Evolutionary conservation across 2,888 invertebrate species (phyloP), one percentile per base, ranked within the genome.

Genomic region (Melieria omissa): DNA sequence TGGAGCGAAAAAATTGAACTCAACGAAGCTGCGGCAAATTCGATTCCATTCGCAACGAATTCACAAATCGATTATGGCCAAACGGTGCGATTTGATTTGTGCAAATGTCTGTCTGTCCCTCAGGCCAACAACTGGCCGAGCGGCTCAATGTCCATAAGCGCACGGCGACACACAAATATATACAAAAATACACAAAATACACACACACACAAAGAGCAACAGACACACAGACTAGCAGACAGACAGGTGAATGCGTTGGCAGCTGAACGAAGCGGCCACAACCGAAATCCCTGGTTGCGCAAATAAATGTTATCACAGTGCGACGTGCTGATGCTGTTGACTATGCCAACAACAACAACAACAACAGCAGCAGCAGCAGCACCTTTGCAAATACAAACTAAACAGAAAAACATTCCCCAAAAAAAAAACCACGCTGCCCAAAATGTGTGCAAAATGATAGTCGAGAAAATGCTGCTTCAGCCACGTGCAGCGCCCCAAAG

Each of bases 401-500:
- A 62, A 62, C 16, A 68, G 62, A 68, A 71, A 69, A 29, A 29
- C 29, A 29, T 29, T 3, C 2, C 29, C 29, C 1, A 29, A 29
- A 29, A 29, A 29, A 29, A 29, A 29, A 29, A 29, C 0, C 3
- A 29, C 29, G 29, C 29, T 29, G 29, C 3, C 29, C 72, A 70
- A 74, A 69, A 72, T 42, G 55, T 63, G 65, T 29, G 70, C 73
- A 64, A 67, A 67, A 70, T 71, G 67, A 64, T 63, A 67, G 67
- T 64, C 65, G 47, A 42, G 29, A 58, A 67, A 67, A 67, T 47
- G 42, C 49, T 60, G 67, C 49, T 60, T 58, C 42, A 60, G 60
- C 67, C 67, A 69, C 69, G 69, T 69, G 61, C 69, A 62, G 5
- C 10, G 47, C 49, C 7, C 5, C 41, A 49, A 49, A 9, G 54